Percentiles rank a stretch among this genome's conserved stretches.
Evolutionary conservation across 2,797 vertebrate species (phyloP).

Genomic region (Halcyon badia): DNA sequence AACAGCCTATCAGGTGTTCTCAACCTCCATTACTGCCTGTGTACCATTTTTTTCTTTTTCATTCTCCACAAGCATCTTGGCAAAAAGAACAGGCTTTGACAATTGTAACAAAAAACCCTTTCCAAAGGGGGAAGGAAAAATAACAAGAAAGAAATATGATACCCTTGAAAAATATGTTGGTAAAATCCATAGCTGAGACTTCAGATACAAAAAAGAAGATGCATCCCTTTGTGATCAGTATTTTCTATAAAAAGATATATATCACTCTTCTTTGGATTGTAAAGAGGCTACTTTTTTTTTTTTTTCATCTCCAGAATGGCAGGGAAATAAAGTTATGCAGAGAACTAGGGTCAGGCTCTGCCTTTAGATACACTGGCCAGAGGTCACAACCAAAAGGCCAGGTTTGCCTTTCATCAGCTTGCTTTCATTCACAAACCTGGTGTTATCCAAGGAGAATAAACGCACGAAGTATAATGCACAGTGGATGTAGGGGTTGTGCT

Average conservation of each 20-base stretch:
- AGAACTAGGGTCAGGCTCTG: neutral
- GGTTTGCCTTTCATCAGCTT: neutral
- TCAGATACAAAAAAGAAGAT: neutral
- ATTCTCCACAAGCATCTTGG: neutral
- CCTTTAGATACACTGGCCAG: neutral
- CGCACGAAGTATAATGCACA: neutral
- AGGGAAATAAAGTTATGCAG: neutral
- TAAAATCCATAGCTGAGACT: neutral
- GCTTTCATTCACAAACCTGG: neutral
- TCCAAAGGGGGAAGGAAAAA: neutral
- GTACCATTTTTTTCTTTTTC: neutral
- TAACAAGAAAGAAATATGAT: neutral
- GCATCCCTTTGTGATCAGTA: neutral
- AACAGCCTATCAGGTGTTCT: neutral
- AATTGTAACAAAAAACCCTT: neutral
- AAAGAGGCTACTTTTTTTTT: neutral
- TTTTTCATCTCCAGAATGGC: neutral
- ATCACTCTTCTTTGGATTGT: neutral
- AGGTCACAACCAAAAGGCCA: neutral
- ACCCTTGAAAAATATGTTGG: neutral
- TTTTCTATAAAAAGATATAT: neutral
- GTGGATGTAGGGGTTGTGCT: neutral
- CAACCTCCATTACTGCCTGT: neutral
- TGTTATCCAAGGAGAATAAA: neutral
- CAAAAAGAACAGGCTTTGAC: constrained; percentile 10